These are phyloP conservation scores for Adelphocoris suturalis DNA, from an alignment of 2,888 invertebrate species.

Conservation along the genomic window DNA sequence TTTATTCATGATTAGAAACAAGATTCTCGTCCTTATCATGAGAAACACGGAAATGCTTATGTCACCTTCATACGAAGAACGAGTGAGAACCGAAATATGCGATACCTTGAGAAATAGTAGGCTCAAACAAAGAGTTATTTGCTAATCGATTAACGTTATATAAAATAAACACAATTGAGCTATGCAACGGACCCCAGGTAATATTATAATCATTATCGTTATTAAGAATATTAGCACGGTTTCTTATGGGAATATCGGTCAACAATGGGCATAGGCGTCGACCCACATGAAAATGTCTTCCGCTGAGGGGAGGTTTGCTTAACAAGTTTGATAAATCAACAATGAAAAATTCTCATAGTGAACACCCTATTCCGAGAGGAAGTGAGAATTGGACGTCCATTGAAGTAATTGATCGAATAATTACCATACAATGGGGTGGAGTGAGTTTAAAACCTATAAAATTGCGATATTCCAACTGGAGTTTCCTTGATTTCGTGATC, in stretches of 20 bases:
- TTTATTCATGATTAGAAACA: too few species aligned
- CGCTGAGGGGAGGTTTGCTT: neutral
- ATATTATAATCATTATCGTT: neutral
- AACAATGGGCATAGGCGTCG: neutral
- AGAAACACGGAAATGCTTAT: too few species aligned
- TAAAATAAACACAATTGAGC: slow-evolving; percentile 1
- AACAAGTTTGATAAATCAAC: neutral
- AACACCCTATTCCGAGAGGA: neutral
- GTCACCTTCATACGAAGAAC: too few species aligned
- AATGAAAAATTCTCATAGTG: neutral
- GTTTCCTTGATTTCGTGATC: too few species aligned
- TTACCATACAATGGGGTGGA: too few species aligned
- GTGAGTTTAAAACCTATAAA: too few species aligned
- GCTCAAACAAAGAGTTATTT: neutral
- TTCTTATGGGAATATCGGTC: slow-evolving; percentile 10
- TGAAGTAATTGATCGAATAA: neutral
- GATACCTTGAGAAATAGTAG: neutral
- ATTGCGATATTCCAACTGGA: too few species aligned
- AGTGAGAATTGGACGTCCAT: neutral
- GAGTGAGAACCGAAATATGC: neutral
- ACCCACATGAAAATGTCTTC: slow-evolving; percentile 21
- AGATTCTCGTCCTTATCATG: too few species aligned
- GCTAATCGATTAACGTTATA: slow-evolving; percentile 14
- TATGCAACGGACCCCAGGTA: neutral
- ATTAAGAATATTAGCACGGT: neutral